phyloP scores from a whole-genome alignment of 2,888 invertebrate species.

The Eristalinus sepulchralis region DNA sequence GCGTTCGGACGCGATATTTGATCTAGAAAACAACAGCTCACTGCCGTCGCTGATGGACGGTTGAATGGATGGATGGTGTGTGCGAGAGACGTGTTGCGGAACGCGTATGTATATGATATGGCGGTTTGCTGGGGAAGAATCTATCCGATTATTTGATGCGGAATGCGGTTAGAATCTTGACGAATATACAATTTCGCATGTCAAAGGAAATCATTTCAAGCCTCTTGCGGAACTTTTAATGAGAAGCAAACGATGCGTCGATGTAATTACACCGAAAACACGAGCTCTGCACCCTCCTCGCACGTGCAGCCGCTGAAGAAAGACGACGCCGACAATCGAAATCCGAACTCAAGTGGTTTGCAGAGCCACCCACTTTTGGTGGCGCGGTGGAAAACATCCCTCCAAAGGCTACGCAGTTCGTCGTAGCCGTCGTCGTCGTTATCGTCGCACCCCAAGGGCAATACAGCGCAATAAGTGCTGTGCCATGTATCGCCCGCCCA shows the following conservation, averaged over 20 bases:
- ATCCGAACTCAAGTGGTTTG: conserved; percentile 44
- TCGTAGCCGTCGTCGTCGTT: background rate
- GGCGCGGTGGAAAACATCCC: background rate
- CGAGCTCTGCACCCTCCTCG: background rate
- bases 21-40: conserved; percentile 41
- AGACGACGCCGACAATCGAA: conserved; percentile 15
- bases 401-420: background rate
- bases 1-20: conserved; percentile 55
- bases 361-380: background rate
- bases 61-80: background rate
- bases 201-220: background rate
- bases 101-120: conserved; percentile 37
- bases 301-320: background rate
- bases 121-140: conserved; percentile 22
- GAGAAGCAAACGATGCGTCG: conserved; percentile 16
- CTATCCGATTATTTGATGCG: conserved; percentile 8
- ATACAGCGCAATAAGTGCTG: conserved; percentile 61
- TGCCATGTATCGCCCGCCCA: conserved; percentile 50
- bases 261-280: conserved; percentile 46
- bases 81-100: conserved; percentile 46
- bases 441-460: conserved; percentile 32
- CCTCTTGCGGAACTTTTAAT: background rate
- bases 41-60: background rate
- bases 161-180: conserved; percentile 14
- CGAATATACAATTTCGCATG: background rate